Evolutionary conservation across 2,888 invertebrate genomes (phyloP).

Genomic region (Drosophila cracens): DNA sequence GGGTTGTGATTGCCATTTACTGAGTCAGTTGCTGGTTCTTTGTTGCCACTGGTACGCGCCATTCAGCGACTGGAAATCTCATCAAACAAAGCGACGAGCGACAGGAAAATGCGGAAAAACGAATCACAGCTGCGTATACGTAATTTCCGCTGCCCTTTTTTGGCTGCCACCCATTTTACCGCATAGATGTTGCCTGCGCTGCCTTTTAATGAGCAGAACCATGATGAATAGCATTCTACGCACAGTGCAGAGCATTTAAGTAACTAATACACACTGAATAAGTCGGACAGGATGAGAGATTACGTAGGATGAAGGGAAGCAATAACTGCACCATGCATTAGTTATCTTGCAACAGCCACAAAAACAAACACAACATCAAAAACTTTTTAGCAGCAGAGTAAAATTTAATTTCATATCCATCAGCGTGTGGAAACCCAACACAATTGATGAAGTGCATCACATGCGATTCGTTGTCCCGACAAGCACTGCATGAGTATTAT

Average conservation of each 20-base stretch:
- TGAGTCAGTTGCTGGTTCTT: conserved; percentile 15
- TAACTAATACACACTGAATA: not conserved
- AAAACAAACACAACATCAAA: not conserved
- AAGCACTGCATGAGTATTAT: conserved; percentile 5
- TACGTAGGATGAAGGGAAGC: not conserved
- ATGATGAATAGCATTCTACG: not conserved
- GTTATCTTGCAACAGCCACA: not conserved
- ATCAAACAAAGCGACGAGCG: conserved; percentile 32
- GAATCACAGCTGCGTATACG: conserved; percentile 25
- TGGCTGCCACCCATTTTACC: not conserved
- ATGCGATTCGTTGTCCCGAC: conserved; percentile 7
- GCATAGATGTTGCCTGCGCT: not conserved
- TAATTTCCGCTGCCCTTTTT: conserved; percentile 17
- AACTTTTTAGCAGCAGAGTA: conserved; percentile 8
- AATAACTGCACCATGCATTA: not conserved
- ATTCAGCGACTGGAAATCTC: conserved; percentile 58
- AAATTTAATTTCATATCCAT: conserved; percentile 33
- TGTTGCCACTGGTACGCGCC: conserved; percentile 63
- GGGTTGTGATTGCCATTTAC: conserved; percentile 13
- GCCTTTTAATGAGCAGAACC: not conserved
- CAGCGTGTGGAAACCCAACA: conserved; percentile 8
- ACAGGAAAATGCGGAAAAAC: conserved; percentile 15
- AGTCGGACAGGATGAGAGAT: not conserved
- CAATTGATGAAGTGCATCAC: conserved; percentile 40
- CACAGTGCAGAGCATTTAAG: not conserved